Base-by-base conservation (phyloP, 2,888 invertebrate genomes). In the Nephrotoma appendiculata region DNA sequence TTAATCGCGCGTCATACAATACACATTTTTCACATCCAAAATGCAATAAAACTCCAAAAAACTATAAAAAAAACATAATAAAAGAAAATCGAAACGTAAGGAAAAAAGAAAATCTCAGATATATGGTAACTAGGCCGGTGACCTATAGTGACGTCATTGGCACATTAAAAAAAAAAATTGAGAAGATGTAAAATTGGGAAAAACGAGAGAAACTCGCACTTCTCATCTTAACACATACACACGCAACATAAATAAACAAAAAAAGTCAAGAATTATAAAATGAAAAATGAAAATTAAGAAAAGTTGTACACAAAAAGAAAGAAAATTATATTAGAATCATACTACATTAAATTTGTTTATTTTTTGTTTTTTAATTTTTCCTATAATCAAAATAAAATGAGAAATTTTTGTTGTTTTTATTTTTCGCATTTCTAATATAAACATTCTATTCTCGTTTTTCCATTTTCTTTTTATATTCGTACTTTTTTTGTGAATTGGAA, bases 131-230 rank as follows among this genome's bases (percentile, higher is more conserved):
- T 91, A 90, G 91, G 91, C 90, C 91, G 90, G 90, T 91, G 91
- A 91, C 91, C 91, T 91, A 89, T 89, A 89, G 90, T 91, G 91
- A 91, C 91, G 91, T 91, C 91, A 91, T 90, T 41, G 85, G 52
- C 52, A 86, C 52, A 86, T 57, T 52, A 12, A n/a, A 5, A 85
- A 9, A 31, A 11, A 85, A 86, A 86, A 41, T 57, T 6, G 41
- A 52, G 15, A 84, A 84, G 43, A 84, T 15, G 15, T 84, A 9
- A 15, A 84, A 84, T 84, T 84, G n/a, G n/a, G 84, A 84, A 43
- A 42, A 84, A 42, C 43, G 41, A 42, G 41, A 42, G 84, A 84
- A 19, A 84, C 84, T 84, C 43, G 84, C 84, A 43, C 83, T 12
- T 1, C n/a, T n/a, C 15, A 5, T 5, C 84, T 7, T 12, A 42